Percentiles rank a stretch among this genome's conserved stretches.
Evolutionary conservation across 2,888 invertebrate species (phyloP).

Genomic region (Pilophorus perplexus): DNA sequence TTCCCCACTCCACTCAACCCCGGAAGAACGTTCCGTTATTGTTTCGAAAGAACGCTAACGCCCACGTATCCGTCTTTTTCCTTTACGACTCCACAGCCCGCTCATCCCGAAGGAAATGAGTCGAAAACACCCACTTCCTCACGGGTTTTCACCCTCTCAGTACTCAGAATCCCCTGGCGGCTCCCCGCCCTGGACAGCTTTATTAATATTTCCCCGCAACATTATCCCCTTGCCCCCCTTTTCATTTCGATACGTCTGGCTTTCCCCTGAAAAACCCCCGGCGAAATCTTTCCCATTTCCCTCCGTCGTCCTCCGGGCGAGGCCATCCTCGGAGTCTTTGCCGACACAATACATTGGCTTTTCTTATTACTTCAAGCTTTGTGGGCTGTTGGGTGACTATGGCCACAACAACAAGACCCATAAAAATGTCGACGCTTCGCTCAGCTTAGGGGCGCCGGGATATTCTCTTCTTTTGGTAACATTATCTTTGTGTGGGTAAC

Average conservation of each 20-base stretch:
- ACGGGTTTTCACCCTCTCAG: not conserved
- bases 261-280: too few species aligned
- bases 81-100: too few species aligned
- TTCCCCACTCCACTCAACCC: too few species aligned
- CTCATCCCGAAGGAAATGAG: slow-evolving; percentile 1
- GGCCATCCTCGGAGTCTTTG: not conserved
- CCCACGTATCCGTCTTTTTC: too few species aligned
- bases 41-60: too few species aligned
- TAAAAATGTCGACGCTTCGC: slow-evolving; percentile 20
- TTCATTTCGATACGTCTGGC: slow-evolving; percentile 15
- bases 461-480: too few species aligned
- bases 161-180: not conserved
- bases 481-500: too few species aligned
- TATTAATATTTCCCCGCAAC: slow-evolving; percentile 4
- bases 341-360: slow-evolving; percentile 15
- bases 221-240: slow-evolving; percentile 7
- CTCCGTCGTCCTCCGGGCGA: too few species aligned
- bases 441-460: too few species aligned
- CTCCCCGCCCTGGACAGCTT: not conserved
- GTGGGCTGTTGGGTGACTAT: too few species aligned
- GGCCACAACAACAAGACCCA: slow-evolving; percentile 15
- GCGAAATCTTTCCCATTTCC: too few species aligned
- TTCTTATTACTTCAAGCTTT: slow-evolving; percentile 15
- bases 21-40: too few species aligned
- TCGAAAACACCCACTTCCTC: slow-evolving; percentile 10